Conservation (phyloP, 2,113 vertebrate genomes). For the Tylochromis polylepis region DNA sequence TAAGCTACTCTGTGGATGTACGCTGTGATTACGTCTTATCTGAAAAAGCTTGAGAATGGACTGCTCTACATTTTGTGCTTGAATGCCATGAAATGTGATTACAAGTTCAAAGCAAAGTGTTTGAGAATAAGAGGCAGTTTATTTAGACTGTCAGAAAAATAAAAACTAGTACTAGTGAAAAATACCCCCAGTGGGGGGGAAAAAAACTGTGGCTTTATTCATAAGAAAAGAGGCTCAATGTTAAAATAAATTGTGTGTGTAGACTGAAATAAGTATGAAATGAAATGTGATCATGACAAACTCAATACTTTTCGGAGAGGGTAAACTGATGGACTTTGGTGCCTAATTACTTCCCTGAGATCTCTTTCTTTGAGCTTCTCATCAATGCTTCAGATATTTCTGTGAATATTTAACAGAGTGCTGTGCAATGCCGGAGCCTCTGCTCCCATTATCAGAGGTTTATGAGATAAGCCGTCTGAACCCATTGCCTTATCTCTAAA, state of each 20-base stretch:
- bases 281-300: neutral
- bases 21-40: neutral
- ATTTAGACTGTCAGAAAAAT: neutral
- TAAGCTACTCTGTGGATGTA: neutral
- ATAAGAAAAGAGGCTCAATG: neutral
- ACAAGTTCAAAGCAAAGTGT: neutral
- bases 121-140: neutral
- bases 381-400: conserved; percentile 49
- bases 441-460: conserved; percentile 47
- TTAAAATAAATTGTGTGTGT: neutral
- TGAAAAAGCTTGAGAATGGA: neutral
- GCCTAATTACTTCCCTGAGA: conserved; percentile 22
- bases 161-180: neutral
- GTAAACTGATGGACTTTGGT: conserved; percentile 18
- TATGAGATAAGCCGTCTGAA: conserved; percentile 64
- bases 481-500: conserved; percentile 54
- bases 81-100: neutral
- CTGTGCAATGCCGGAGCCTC: conserved; percentile 53
- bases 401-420: conserved; percentile 60
- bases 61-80: neutral
- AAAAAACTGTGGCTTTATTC: neutral
- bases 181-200: too few species aligned
- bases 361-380: conserved; percentile 47
- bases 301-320: neutral
- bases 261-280: neutral